Base-by-base conservation (phyloP, 1,140 invertebrate species). In the Polypedilum vanderplanki region DNA sequence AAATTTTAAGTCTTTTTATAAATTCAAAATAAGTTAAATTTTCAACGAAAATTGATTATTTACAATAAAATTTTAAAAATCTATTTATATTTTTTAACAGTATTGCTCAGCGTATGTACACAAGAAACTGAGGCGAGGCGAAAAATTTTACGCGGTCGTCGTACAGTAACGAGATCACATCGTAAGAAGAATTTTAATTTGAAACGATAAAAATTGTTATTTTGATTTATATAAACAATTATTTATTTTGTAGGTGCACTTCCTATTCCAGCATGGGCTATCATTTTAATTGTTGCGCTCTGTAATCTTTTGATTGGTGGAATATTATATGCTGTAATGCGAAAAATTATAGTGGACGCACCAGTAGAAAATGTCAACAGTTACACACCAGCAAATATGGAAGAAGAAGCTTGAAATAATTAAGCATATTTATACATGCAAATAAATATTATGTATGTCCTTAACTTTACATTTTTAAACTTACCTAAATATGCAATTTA, bases 121-220 rank as follows among this genome's bases (percentile, higher is more conserved):
- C 86, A 88, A 77, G 89, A 90, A 83, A 84, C 85, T 33, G 90
- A 93, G 81, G 90, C 86, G 12, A 85, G 90, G 79, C 85, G 91
- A 78, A 91, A 89, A 81, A 90, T 93, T 79, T 83, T 92, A 41
- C 84, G 88, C 77, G 90, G 90, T 75, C 84, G 91, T 76, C 89
- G 90, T 83, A 88, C 90, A 7, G 86, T 93, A 77, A 92, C 87
- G 0, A 87, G 90, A 65, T 92, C 92, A 79, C 90, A 90, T 77
- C 86, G 90, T 92, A 86, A 91, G 90, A 8, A 76, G n/a, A n/a
- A n/a, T n/a, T n/a, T 74, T 76, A 57, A 67, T 15, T 17, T n/a
- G n/a, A n/a, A n/a, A 15, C 41, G 74, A 73, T 15, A 18, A 15
- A 65, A 46, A 41, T 46, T 76, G 67, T 40, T 46, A 76, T 73